phyloP scores from a whole-genome alignment of 2,113 vertebrate species.

The Mugil cephalus region DNA sequence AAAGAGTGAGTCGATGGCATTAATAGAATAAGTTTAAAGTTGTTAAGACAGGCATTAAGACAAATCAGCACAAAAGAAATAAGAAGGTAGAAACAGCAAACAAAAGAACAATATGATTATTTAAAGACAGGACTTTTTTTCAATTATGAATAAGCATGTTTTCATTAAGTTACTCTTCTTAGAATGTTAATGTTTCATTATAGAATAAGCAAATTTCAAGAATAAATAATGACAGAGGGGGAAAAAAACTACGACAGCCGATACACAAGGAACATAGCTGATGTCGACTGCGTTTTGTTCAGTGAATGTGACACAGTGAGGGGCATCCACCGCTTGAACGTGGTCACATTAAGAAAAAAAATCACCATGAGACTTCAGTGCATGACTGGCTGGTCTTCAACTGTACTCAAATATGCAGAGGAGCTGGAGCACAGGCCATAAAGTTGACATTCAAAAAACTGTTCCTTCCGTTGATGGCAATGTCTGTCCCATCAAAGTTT shows the following conservation, averaged over 20 bases:
- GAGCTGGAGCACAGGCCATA: conserved; percentile 55
- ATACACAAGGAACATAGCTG: conserved; percentile 30
- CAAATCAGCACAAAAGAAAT: conserved; percentile 48
- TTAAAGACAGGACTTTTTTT: conserved; percentile 30
- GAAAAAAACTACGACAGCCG: conserved; percentile 33
- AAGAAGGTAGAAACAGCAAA: conserved; percentile 28
- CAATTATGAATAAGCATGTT: conserved; percentile 38
- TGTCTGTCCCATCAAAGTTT: conserved; percentile 63
- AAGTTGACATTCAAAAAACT: conserved; percentile 69
- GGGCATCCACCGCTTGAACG: conserved; percentile 45
- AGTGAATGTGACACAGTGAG: conserved; percentile 44
- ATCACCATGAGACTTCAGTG: conserved; percentile 64
- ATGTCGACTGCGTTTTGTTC: conserved; percentile 41
- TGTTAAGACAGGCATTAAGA: conserved; percentile 64
- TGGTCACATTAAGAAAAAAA: conserved; percentile 64
- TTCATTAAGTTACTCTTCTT: conserved; percentile 70
- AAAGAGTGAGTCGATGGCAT: conserved; percentile 42
- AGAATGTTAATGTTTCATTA: conserved; percentile 66
- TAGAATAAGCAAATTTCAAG: conserved; percentile 57
- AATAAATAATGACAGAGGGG: conserved; percentile 78
- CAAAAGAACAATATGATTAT: conserved; percentile 41
- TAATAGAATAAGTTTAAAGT: conserved; percentile 50
- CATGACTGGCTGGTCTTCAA: conserved; percentile 62
- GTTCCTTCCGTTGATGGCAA: conserved; percentile 65
- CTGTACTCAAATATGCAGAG: conserved; percentile 48